These are phyloP conservation scores for Microcebus murinus DNA, from an alignment of 2,113 vertebrate genomes.

Conservation along the genomic window DNA sequence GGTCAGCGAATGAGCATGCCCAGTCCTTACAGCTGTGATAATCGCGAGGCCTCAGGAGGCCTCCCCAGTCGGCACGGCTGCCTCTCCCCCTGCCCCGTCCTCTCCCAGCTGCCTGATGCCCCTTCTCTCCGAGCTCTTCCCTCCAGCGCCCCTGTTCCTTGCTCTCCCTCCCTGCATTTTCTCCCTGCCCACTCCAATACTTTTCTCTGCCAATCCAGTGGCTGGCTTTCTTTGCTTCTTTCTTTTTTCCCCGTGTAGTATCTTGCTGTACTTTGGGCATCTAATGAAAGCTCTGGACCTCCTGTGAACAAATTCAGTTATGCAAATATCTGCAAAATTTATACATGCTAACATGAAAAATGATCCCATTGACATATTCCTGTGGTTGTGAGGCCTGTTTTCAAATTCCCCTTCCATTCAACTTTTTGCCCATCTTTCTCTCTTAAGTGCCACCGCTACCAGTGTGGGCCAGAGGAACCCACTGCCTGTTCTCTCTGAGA, in stretches of 20 bases:
- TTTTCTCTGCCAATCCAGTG: background rate
- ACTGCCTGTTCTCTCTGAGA: rapidly evolving
- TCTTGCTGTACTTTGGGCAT: background rate
- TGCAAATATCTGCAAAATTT: background rate
- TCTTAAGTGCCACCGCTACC: background rate
- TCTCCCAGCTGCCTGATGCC: too few relatives aligned
- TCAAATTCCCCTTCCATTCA: background rate
- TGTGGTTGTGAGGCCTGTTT: rapidly evolving
- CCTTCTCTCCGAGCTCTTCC: background rate
- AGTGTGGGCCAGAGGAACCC: rapidly evolving
- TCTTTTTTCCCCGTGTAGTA: background rate
- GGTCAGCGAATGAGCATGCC: too few relatives aligned
- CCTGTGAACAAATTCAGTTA: background rate
- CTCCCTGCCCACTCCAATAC: background rate
- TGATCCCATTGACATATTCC: background rate
- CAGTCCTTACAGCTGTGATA: background rate
- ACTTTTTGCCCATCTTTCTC: background rate
- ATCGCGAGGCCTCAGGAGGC: rapidly evolving
- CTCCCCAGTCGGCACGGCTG: rapidly evolving
- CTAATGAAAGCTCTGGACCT: background rate
- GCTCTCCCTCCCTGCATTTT: rapidly evolving
- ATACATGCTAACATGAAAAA: background rate
- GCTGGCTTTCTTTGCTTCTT: background rate
- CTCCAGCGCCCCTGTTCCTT: rapidly evolving
- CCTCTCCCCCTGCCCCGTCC: rapidly evolving